A percentile compares a stretch with the other conserved stretches of the same genome.
phyloP scores from a whole-genome alignment of 2,797 vertebrate species.

The Myotis pilosus region DNA sequence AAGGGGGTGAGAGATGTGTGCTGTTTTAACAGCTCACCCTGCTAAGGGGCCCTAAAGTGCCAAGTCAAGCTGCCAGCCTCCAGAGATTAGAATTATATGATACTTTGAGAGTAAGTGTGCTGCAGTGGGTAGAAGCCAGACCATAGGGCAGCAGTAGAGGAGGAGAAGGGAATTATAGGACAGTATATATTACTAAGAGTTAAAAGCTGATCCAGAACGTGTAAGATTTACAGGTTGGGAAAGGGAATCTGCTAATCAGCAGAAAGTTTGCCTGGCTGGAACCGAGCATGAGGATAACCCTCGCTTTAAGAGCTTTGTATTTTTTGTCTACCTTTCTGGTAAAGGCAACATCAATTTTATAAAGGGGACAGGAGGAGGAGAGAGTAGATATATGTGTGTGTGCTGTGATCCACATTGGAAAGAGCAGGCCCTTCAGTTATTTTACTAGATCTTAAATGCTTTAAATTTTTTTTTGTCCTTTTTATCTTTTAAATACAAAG shows the following conservation, averaged over 20 bases:
- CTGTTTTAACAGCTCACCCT: conserved; percentile 82
- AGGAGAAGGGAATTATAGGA: conserved; percentile 33
- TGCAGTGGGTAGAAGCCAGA: conserved; percentile 80
- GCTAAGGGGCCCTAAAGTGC: conserved; percentile 84
- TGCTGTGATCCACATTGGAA: conserved; percentile 82
- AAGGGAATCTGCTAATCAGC: conserved; percentile 64
- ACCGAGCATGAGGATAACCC: conserved; percentile 51
- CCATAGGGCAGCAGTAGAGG: conserved; percentile 58
- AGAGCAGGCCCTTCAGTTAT: conserved; percentile 85
- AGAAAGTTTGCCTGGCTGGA: conserved; percentile 78
- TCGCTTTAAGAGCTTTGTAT: conserved; percentile 77
- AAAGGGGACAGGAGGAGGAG: conserved; percentile 62
- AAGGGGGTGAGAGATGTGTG: conserved; percentile 59
- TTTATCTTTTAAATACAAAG: conserved; percentile 85
- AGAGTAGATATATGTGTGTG: conserved; percentile 65
- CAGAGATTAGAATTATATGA: conserved; percentile 71
- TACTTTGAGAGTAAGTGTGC: conserved; percentile 77
- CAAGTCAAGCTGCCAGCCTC: conserved; percentile 83
- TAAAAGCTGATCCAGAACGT: conserved; percentile 81
- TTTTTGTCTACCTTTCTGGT: conserved; percentile 73
- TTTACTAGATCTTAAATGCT: conserved; percentile 85
- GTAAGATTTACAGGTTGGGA: conserved; percentile 66
- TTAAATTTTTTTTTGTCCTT: conserved; percentile 82
- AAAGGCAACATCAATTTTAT: conserved; percentile 79
- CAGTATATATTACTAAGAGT: conserved; percentile 57